Conservation (phyloP, 2,888 invertebrate genomes). For the Acleris holmiana region DNA sequence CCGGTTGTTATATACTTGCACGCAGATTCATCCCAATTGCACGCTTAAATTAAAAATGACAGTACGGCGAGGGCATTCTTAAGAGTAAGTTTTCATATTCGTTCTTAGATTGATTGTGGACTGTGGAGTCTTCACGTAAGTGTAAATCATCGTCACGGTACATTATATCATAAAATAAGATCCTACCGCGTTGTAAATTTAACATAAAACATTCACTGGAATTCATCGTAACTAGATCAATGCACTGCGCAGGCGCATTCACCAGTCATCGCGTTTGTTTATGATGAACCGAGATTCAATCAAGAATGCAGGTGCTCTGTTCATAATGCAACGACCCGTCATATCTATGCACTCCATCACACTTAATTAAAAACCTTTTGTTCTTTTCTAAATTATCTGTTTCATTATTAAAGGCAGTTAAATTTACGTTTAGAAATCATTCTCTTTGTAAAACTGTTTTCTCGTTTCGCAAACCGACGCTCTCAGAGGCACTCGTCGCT, state of each 20-base stretch:
- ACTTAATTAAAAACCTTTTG: conserved; percentile 29
- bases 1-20: too few relatives aligned
- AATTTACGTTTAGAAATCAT: conserved; percentile 12
- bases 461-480: conserved; percentile 19
- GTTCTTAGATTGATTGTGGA: neutral
- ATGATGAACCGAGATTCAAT: conserved; percentile 50
- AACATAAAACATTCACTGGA: conserved; percentile 9
- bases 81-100: too few relatives aligned
- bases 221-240: conserved; percentile 24
- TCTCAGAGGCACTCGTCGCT: conserved; percentile 52
- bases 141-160: conserved; percentile 6
- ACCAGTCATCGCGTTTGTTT: conserved; percentile 47
- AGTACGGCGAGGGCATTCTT: too few relatives aligned
- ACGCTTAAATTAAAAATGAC: too few relatives aligned
- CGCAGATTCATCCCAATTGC: too few relatives aligned
- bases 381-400: conserved; percentile 23
- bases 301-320: conserved; percentile 52
- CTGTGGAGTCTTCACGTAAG: neutral
- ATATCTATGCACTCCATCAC: conserved; percentile 37
- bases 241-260: conserved; percentile 19
- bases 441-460: neutral
- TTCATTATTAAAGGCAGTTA: conserved; percentile 9
- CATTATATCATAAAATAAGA: conserved; percentile 14
- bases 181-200: conserved; percentile 4
- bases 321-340: conserved; percentile 46